phyloP scores from a whole-genome alignment of 2,113 vertebrate species.

The Brachypodius melanocephalos region DNA sequence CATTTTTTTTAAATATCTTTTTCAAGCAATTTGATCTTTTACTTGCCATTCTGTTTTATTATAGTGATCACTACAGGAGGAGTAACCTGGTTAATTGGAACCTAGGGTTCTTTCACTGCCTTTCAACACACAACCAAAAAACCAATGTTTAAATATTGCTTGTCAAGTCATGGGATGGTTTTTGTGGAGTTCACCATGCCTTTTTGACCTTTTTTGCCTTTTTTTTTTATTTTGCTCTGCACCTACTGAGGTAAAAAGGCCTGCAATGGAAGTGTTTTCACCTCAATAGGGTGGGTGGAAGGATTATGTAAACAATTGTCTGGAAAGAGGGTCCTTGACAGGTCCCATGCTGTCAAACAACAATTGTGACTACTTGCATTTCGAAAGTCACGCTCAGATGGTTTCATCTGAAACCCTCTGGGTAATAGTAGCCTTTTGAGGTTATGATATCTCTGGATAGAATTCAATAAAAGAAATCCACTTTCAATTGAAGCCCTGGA shows the following conservation, averaged over 20 bases:
- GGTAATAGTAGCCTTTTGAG: constrained; percentile 81
- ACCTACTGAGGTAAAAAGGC: constrained; percentile 53
- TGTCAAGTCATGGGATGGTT: neutral
- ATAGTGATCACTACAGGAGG: neutral
- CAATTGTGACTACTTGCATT: constrained; percentile 73
- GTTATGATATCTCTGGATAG: constrained; percentile 83
- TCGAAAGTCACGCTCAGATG: constrained; percentile 73
- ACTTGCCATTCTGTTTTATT: neutral
- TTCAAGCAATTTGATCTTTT: neutral
- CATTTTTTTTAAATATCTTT: neutral
- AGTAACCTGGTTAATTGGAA: neutral
- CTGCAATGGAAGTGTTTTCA: constrained; percentile 28
- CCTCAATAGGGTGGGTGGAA: constrained; percentile 1
- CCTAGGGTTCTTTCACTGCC: neutral
- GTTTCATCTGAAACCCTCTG: constrained; percentile 77
- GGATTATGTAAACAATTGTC: constrained; percentile 73
- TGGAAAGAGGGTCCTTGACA: constrained; percentile 64
- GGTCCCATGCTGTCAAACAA: constrained; percentile 65
- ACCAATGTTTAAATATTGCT: constrained; percentile 31
- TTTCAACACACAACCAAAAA: neutral
- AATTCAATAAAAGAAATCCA: constrained; percentile 83
- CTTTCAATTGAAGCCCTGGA: constrained; percentile 78
- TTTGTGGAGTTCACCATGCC: neutral
- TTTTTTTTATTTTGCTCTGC: neutral
- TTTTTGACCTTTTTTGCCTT: neutral